Percentiles rank a stretch among this genome's conserved stretches.
Conservation (phyloP, 2,888 invertebrate species). For the Criorhina ranunculi region DNA sequence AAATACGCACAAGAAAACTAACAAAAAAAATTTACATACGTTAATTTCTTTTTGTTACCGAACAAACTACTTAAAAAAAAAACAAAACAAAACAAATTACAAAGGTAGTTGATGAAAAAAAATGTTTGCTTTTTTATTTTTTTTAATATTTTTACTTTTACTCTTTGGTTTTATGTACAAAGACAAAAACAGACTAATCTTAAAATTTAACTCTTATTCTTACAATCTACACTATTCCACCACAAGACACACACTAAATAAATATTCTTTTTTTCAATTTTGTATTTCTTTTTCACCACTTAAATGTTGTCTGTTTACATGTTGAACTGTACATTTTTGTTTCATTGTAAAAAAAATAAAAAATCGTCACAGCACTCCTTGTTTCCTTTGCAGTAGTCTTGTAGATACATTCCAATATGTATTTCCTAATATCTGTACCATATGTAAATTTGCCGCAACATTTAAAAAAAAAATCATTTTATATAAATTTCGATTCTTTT, state of each 20-base stretch:
- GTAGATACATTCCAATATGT: constrained; percentile 42
- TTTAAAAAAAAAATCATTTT: constrained; percentile 6
- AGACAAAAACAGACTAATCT: constrained; percentile 73
- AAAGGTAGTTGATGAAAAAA: constrained; percentile 73
- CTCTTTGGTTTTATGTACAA: constrained; percentile 58
- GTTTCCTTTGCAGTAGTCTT: constrained; percentile 49
- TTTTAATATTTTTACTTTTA: constrained; percentile 34
- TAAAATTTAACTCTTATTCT: constrained; percentile 32
- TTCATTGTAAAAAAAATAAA: constrained; percentile 40
- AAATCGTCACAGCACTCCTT: constrained; percentile 32
- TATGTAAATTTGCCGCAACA: constrained; percentile 34
- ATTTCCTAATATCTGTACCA: constrained; percentile 25
- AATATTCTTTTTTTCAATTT: constrained; percentile 16
- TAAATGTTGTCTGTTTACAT: constrained; percentile 45
- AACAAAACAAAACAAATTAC: constrained; percentile 47
- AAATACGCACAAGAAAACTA: constrained; percentile 78
- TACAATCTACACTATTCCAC: constrained; percentile 61
- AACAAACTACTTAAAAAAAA: constrained; percentile 54
- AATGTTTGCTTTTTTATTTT: constrained; percentile 61
- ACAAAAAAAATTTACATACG: constrained; percentile 78
- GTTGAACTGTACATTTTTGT: constrained; percentile 39
- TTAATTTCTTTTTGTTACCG: constrained; percentile 61
- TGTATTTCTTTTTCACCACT: constrained; percentile 48
- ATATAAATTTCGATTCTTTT: constrained; percentile 1
- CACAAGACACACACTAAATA: constrained; percentile 51